Percentiles rank a stretch among this genome's conserved stretches.
Conservation (phyloP, 1,140 invertebrate species). For the Euura lappo region DNA sequence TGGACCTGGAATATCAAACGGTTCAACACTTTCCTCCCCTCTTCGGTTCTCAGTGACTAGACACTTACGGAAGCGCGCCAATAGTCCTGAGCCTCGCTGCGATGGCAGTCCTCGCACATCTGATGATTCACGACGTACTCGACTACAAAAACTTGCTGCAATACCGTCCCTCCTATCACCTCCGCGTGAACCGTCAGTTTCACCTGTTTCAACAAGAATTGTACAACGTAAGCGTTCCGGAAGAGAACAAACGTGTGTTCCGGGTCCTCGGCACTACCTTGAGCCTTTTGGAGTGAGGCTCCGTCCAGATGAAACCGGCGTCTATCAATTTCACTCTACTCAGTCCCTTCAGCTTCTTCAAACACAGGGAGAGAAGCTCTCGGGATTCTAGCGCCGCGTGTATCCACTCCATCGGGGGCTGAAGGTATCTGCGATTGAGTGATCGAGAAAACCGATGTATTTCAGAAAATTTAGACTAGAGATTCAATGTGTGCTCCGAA, state of each 20-base stretch:
- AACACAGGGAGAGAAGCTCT: slow-evolving; percentile 89
- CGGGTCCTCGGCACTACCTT: slow-evolving; percentile 67
- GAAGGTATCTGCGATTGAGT: slow-evolving; percentile 76
- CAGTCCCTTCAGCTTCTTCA: slow-evolving; percentile 93
- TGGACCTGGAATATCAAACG: slow-evolving; percentile 67
- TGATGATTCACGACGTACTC: slow-evolving; percentile 91
- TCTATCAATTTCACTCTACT: slow-evolving; percentile 91
- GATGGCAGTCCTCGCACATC: slow-evolving; percentile 98
- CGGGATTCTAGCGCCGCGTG: slow-evolving; percentile 88
- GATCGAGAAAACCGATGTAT: slow-evolving; percentile 13
- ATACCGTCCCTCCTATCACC: slow-evolving; percentile 80
- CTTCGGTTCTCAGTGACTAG: not conserved
- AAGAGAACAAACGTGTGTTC: slow-evolving; percentile 9
- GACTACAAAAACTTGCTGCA: slow-evolving; percentile 93
- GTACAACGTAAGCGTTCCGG: slow-evolving; percentile 8
- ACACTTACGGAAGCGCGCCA: slow-evolving; percentile 87
- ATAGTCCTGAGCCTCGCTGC: slow-evolving; percentile 96
- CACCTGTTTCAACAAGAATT: slow-evolving; percentile 63
- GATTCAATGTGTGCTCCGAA: not conserved
- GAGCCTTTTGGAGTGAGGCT: slow-evolving; percentile 97
- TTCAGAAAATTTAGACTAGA: slow-evolving; percentile 16
- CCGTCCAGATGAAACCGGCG: slow-evolving; percentile 98
- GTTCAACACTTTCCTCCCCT: slow-evolving; percentile 24
- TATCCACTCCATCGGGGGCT: slow-evolving; percentile 93
- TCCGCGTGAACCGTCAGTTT: slow-evolving; percentile 98